Evolutionary conservation across 2,113 vertebrate species (phyloP), one percentile per base, ranked within the genome.

Genomic region (Petroica traversi): DNA sequence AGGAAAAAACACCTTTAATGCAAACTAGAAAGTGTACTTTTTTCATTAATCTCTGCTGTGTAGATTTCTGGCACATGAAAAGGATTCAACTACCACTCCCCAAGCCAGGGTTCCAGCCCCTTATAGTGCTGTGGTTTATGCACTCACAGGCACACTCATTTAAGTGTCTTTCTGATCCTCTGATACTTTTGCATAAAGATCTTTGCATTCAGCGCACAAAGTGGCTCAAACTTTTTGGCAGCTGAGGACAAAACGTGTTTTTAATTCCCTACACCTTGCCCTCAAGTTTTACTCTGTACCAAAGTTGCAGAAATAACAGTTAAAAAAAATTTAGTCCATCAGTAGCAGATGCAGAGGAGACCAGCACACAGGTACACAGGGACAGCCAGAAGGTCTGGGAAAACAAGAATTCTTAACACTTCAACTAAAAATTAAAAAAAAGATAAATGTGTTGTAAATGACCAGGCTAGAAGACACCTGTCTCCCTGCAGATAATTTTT

Each of bases 71-170:
- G 29, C 4, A 2, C 8, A 24, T 17, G 40, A 38, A 61, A 57
- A 24, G 3, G 1, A 20, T 46, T 69, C n/a, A 34, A 8, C 23
- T 33, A 16, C 26, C 46, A 31, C 4, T 2, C 9, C 6, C 18
- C 29, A 3, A 58, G 43, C 6, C 6, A 5, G 1, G 2, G 29
- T n/a, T 49, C 34, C 46, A 69, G 74, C 9, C 40, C 33, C 23
- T 54, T 33, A 25, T 31, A 3, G 9, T 14, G 26, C 38, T 0
- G 0, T 11, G 23, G 6, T 6, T 45, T 24, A 41, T 2, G 0
- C 8, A 59, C 16, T 43, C 12, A 1, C n/a, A 89, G 31, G 11
- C 25, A 23, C 0, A 2, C 20, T 46, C 40, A 13, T 23, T 26
- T 51, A 68, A 34, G 16, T 13, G 19, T 9, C 33, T 25, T 49